Percentiles rank a stretch among this genome's conserved stretches.
Evolutionary conservation across 2,113 vertebrate genomes (phyloP).

Genomic region (Scopus umbretta): DNA sequence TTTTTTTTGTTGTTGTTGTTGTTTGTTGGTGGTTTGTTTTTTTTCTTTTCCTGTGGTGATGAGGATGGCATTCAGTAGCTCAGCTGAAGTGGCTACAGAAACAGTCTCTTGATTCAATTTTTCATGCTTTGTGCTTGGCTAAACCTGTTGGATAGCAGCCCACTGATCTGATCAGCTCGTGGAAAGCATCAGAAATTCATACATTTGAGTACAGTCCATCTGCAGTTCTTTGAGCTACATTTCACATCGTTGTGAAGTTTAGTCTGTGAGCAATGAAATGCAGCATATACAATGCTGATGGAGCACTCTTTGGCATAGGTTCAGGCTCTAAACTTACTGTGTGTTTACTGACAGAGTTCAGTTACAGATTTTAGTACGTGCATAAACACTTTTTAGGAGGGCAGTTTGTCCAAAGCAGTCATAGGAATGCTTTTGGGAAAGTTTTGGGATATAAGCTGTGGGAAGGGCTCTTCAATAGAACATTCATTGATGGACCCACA

Average conservation of each 20-base stretch:
- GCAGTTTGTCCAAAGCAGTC: background rate
- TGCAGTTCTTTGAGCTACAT: constrained; percentile 14
- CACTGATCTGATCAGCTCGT: background rate
- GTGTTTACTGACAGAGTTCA: background rate
- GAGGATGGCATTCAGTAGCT: background rate
- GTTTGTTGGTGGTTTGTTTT: background rate
- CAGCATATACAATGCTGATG: background rate
- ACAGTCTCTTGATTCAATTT: constrained; percentile 2
- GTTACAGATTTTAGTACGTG: background rate
- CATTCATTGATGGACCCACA: background rate
- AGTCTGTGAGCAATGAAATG: background rate
- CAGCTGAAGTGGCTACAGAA: background rate
- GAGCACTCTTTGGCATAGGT: background rate
- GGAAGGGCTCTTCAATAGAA: background rate
- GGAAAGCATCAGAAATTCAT: background rate
- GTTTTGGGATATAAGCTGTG: background rate
- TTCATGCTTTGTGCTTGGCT: background rate
- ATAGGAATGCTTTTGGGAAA: background rate
- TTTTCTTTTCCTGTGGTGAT: background rate
- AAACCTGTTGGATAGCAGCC: constrained; percentile 18
- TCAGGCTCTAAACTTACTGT: background rate
- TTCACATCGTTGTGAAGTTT: background rate
- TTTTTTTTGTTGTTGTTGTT: too few relatives aligned
- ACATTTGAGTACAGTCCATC: background rate
- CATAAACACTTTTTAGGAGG: background rate